Base-by-base conservation (phyloP, 2,113 vertebrate genomes). In the Neolamprologus longior region DNA sequence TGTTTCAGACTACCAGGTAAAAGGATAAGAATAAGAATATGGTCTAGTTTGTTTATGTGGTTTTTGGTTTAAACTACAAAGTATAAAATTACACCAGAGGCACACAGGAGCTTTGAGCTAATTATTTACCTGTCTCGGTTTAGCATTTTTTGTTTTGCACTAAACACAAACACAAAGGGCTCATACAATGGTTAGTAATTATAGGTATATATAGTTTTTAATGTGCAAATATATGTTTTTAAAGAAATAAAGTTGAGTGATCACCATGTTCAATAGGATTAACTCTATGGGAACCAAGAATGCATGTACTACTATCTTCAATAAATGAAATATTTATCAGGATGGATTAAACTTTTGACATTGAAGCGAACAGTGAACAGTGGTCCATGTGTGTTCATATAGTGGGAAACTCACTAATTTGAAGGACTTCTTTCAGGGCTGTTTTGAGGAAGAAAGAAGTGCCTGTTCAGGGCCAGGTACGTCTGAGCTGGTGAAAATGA, bases 171-270 rank as follows among this genome's bases (percentile, higher is more conserved):
- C n/a, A n/a, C n/a, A n/a, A n/a, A n/a, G n/a, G n/a, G n/a, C n/a
- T n/a, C n/a, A n/a, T n/a, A n/a, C n/a, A n/a, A n/a, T n/a, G n/a
- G n/a, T n/a, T n/a, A n/a, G n/a, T n/a, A n/a, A n/a, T n/a, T n/a
- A n/a, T n/a, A n/a, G n/a, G n/a, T n/a, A n/a, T n/a, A n/a, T n/a
- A n/a, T n/a, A n/a, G n/a, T n/a, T n/a, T n/a, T n/a, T n/a, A n/a
- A n/a, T n/a, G n/a, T n/a, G n/a, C n/a, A 66, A 66, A 66, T 66
- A 66, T n/a, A 37, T 66, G 0, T 66, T 66, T 61, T 37, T 21
- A 37, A n/a, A 37, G 19, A 3, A n/a, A 66, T 35, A 35, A 35
- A 66, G 33, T 0, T 0, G 31, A 66, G 31, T 35, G 61, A 66
- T 66, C 61, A 66, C 61, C 33, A 37, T 0, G 0, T 37, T 68